Conservation (phyloP, 2,888 invertebrate genomes). For the Bellardia pandia region DNA sequence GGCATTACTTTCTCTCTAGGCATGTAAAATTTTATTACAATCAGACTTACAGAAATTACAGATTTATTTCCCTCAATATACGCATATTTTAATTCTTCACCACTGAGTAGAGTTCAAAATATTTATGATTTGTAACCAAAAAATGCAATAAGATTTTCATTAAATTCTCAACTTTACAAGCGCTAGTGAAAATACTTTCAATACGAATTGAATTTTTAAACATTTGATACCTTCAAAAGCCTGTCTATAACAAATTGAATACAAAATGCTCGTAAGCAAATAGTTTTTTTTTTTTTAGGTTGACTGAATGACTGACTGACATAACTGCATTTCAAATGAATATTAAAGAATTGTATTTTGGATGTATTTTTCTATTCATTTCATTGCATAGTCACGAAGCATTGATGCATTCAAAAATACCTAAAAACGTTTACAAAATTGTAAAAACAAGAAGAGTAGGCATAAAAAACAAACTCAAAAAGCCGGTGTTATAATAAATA, state of each 20-base stretch:
- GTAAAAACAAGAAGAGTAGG: neutral
- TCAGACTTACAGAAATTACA: too few relatives aligned
- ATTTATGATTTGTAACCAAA: too few relatives aligned
- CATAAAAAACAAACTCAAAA: neutral
- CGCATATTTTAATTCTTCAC: too few relatives aligned
- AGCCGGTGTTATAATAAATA: conserved; percentile 21
- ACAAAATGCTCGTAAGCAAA: conserved; percentile 16
- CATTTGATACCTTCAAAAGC: neutral
- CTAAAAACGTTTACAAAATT: conserved; percentile 16
- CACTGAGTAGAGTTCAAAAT: too few relatives aligned
- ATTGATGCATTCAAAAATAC: conserved; percentile 35
- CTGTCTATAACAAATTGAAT: neutral
- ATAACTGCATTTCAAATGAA: conserved; percentile 54
- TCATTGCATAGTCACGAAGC: conserved; percentile 42
- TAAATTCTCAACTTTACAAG: too few relatives aligned
- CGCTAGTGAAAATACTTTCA: too few relatives aligned
- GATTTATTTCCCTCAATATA: too few relatives aligned
- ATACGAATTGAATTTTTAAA: neutral
- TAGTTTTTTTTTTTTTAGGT: conserved; percentile 34
- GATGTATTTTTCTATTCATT: neutral
- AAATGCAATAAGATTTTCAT: too few relatives aligned
- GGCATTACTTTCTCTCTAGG: too few relatives aligned
- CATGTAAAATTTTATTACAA: too few relatives aligned
- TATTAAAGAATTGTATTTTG: conserved; percentile 23
- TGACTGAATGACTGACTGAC: conserved; percentile 56